Percentiles rank a stretch among this genome's conserved stretches.
Conservation (phyloP, 30 jellyfish, hydroid and myxozoan species). For the Cassiopea xamachana region DNA sequence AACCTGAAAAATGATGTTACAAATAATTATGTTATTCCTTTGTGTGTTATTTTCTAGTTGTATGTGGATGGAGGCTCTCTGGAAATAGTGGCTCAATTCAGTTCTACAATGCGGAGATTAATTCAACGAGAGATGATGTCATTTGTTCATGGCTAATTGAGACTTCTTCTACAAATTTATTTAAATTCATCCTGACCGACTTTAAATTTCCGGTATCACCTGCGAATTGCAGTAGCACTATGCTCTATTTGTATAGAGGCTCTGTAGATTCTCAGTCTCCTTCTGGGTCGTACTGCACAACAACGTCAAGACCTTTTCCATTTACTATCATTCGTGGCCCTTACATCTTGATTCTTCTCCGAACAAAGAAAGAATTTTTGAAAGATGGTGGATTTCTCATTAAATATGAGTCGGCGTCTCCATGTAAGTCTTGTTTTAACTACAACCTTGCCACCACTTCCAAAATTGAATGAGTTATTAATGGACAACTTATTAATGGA, state of each 20-base stretch:
- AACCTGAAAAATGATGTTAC: too few relatives aligned
- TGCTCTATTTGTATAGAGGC: slow-evolving; percentile 13
- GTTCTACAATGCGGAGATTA: background rate
- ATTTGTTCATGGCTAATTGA: slow-evolving; percentile 28
- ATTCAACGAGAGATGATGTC: background rate
- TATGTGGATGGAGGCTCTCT: slow-evolving; percentile 29
- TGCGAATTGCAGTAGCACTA: background rate
- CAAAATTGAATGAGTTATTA: too few relatives aligned
- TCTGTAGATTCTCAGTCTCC: slow-evolving; percentile 22
- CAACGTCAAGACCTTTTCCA: slow-evolving; percentile 12
- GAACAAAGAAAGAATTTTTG: background rate
- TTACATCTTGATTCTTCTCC: background rate
- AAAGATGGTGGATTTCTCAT: background rate
- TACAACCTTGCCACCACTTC: too few relatives aligned
- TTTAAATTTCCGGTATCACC: background rate
- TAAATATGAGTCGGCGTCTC: background rate
- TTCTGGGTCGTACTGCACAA: background rate
- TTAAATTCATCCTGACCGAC: background rate
- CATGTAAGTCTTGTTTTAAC: background rate
- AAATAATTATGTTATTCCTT: too few relatives aligned
- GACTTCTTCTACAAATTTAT: background rate
- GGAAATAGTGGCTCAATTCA: slow-evolving; percentile 10
- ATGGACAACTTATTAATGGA: too few relatives aligned
- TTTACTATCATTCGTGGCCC: slow-evolving; percentile 19
- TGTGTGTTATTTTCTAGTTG: background rate